A percentile compares a stretch with the other conserved stretches of the same genome.
Conservation (phyloP, 1,140 invertebrate genomes). For the Daktulosphaira vitifoliae region DNA sequence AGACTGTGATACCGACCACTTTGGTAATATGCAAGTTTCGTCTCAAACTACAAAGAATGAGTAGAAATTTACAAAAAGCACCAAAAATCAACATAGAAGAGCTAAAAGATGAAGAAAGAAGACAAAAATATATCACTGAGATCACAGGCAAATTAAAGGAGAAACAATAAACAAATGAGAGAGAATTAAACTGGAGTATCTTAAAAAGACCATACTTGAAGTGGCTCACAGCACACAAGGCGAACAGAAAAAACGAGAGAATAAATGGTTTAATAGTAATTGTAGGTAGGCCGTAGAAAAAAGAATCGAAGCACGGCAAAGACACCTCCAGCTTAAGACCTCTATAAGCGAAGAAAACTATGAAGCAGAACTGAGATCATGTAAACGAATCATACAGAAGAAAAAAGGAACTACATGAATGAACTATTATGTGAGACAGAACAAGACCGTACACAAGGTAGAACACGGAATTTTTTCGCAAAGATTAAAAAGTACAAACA, state of each 20-base stretch:
- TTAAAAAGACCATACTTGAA: background rate
- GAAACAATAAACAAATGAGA: background rate
- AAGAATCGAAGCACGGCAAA: background rate
- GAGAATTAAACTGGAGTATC: background rate
- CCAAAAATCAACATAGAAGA: background rate
- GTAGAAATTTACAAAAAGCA: background rate
- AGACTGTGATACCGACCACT: background rate
- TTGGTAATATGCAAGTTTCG: background rate
- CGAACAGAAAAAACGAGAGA: background rate
- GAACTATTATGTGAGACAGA: background rate
- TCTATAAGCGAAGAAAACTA: background rate
- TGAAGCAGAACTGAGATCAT: background rate
- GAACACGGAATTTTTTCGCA: no score
- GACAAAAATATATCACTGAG: background rate
- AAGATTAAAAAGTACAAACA: background rate
- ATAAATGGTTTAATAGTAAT: background rate
- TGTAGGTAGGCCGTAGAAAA: background rate
- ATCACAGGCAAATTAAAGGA: background rate
- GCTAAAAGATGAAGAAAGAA: background rate
- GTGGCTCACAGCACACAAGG: background rate
- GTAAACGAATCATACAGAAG: conserved; percentile 1
- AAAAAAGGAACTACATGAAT: background rate
- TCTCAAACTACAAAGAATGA: background rate
- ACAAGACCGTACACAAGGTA: background rate
- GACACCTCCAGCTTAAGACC: background rate